Evolutionary conservation across 2,797 vertebrate genomes (phyloP), one percentile per base, ranked within the genome.

Genomic region (Rhodeus uyekii): DNA sequence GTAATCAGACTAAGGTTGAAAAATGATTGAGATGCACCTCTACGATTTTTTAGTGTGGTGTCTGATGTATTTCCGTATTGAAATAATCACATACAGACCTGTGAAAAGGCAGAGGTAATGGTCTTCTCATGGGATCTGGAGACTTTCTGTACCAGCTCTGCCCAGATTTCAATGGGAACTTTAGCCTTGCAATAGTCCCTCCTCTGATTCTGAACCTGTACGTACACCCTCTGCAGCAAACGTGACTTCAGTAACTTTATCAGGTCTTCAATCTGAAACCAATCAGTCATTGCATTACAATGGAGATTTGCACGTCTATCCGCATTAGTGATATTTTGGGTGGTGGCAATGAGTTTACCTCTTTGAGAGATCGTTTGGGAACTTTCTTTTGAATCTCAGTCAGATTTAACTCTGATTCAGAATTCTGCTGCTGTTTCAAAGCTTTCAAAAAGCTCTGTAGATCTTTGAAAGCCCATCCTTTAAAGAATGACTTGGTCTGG

Each of bases 81-180:
- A 32, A 61, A 42, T 7, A 6, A n/a, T 65, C 18, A 34, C 27
- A 53, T 5, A 73, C 82, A 16, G 81, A 94, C 94, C 92, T 93
- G 92, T 64, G 90, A 89, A 84, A 95, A 95, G 4, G 92, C 92
- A 8, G 79, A 39, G 7, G 89, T 86, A 36, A 95, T 88, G 1
- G 86, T 18, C 3, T 83, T 85, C 14, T 90, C 90, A 0, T 86
- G 82, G 14, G 27, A 74, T 48, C 93, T 92, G 6, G 90, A 46
- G 76, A 93, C 44, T 53, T 83, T 76, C 34, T 87, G 83, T 0
- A 94, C 91, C 87, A 94, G 53, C 39, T 87, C 55, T 6, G 82
- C 86, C 94, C 94, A 95, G 55, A 87, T 2, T 4, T 95, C 85
- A 5, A 93, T 90, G 19, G 94, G 92, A 80, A 85, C 90, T 48